A percentile compares a stretch with the other conserved stretches of the same genome.
Conservation (phyloP, 2,888 invertebrate genomes). For the Blomia tropicalis region DNA sequence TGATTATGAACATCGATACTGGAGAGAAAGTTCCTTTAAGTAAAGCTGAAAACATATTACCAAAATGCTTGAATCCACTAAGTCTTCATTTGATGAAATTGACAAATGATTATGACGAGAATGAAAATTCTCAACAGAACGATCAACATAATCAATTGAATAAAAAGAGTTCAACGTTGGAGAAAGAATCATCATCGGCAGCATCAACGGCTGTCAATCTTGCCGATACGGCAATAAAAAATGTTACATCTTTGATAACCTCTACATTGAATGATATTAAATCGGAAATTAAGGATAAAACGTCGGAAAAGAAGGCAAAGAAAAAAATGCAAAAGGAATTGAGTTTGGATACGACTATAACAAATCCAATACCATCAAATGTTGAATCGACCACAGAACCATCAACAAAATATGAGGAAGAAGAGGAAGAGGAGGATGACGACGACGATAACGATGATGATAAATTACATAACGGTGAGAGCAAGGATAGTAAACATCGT, state of each 20-base stretch:
- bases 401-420: neutral
- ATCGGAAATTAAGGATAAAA: constrained; percentile 5
- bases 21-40: constrained; percentile 86
- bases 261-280: constrained; percentile 18
- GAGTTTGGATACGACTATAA: no score
- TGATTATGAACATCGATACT: constrained; percentile 45
- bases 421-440: neutral
- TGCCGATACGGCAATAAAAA: constrained; percentile 12
- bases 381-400: neutral
- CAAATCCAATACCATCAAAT: no score
- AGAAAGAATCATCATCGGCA: neutral
- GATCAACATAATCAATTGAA: no score
- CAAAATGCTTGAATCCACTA: constrained; percentile 78
- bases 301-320: constrained; percentile 9
- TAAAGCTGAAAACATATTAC: constrained; percentile 79
- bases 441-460: constrained; percentile 21
- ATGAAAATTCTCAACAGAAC: no score
- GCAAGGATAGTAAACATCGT: constrained; percentile 16
- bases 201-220: neutral
- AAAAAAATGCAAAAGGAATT: neutral
- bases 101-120: constrained; percentile 38
- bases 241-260: constrained; percentile 10
- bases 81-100: constrained; percentile 83
- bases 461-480: neutral
- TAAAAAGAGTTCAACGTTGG: no score